Evolutionary conservation across 2,797 vertebrate species (phyloP).

Genomic region (Hydrophis major): DNA sequence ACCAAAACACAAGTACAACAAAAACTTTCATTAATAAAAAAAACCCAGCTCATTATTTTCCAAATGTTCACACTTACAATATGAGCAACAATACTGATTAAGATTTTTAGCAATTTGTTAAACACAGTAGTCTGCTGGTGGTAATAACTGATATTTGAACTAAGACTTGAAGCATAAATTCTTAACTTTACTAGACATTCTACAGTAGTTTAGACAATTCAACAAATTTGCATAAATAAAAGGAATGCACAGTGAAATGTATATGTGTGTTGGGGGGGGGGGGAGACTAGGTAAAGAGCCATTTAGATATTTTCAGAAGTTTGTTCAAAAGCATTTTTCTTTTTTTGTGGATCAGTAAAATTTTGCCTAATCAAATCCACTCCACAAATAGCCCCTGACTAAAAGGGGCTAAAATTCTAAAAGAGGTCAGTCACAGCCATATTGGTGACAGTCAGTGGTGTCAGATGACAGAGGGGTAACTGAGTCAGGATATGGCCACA

Average conservation of each 20-base stretch:
- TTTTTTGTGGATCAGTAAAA: slow-evolving; percentile 69
- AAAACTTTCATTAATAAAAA: not conserved
- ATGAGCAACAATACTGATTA: not conserved
- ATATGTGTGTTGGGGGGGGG: too few relatives aligned
- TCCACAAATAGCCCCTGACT: slow-evolving; percentile 71
- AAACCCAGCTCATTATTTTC: not conserved
- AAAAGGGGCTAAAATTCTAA: slow-evolving; percentile 53
- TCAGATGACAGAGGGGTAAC: slow-evolving; percentile 81
- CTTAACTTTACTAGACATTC: not conserved
- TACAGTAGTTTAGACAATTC: not conserved
- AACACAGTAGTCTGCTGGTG: not conserved
- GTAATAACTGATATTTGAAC: not conserved
- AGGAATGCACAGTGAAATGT: not conserved
- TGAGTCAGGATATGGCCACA: slow-evolving; percentile 74
- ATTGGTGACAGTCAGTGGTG: slow-evolving; percentile 70
- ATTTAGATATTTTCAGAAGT: slow-evolving; percentile 7
- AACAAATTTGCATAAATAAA: not conserved
- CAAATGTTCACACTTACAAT: not conserved
- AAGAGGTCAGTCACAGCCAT: slow-evolving; percentile 68
- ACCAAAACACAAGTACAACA: too few relatives aligned
- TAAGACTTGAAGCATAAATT: not conserved
- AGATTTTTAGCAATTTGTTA: not conserved
- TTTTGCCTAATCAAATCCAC: slow-evolving; percentile 70
- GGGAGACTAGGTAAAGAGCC: slow-evolving; percentile 18
- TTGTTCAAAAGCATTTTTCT: slow-evolving; percentile 63